Evolutionary conservation across 2,113 vertebrate genomes (phyloP).

Genomic region (Sturnira hondurensis): DNA sequence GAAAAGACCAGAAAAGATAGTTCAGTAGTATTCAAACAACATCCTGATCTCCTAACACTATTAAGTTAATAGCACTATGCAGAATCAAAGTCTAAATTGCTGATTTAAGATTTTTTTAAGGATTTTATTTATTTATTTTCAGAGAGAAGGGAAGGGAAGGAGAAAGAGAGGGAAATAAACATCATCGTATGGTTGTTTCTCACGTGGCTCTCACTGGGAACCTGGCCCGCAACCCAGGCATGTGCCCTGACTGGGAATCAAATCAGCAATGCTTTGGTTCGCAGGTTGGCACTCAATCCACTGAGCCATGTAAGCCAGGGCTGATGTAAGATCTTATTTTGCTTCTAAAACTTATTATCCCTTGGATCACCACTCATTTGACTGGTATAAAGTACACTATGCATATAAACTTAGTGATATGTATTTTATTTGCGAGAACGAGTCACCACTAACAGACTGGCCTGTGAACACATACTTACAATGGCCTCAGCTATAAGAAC

Average conservation of each 20-base stretch:
- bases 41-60: neutral
- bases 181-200: no score
- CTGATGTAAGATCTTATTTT: neutral
- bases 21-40: neutral
- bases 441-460: neutral
- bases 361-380: neutral
- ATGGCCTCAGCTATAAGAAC: neutral
- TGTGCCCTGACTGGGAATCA: no score
- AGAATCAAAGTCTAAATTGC: conserved; percentile 22
- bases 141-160: no score
- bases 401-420: neutral
- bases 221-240: no score
- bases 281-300: no score
- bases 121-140: no score
- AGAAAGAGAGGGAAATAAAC: no score
- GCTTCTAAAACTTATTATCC: neutral
- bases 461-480: neutral
- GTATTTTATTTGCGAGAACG: conserved; percentile 12
- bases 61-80: neutral
- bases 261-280: no score
- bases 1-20: neutral
- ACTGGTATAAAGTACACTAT: neutral
- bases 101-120: neutral
- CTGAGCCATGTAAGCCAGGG: no score
- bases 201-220: no score